A percentile compares a stretch with the other conserved stretches of the same genome.
Evolutionary conservation across 2,888 invertebrate species (phyloP).

Genomic region (Phortica okadai): DNA sequence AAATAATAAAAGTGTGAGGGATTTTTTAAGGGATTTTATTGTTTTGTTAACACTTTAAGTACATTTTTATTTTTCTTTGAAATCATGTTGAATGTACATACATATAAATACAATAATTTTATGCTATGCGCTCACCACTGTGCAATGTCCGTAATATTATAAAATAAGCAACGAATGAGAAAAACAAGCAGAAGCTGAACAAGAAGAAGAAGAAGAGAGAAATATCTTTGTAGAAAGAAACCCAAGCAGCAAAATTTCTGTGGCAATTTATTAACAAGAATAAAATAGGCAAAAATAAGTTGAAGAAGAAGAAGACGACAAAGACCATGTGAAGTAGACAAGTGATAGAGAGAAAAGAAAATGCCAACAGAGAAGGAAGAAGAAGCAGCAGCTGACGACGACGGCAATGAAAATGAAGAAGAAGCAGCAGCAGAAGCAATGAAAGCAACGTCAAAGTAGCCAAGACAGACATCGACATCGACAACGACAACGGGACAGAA

Average conservation of each 20-base stretch:
- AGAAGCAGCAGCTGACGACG: neutral
- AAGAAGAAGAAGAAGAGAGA: neutral
- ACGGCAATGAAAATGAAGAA: neutral
- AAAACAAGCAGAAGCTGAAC: neutral
- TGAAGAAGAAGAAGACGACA: neutral
- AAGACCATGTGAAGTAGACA: neutral
- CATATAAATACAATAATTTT: too few relatives aligned
- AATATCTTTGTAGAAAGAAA: neutral
- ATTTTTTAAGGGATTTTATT: too few relatives aligned
- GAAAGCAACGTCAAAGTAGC: neutral
- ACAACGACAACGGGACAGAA: neutral
- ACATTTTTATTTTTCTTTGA: too few relatives aligned
- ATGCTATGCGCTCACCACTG: too few relatives aligned
- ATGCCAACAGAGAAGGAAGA: neutral
- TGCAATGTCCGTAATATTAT: too few relatives aligned
- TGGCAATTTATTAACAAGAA: neutral
- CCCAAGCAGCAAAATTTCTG: neutral
- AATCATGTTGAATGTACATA: too few relatives aligned
- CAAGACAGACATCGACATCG: neutral
- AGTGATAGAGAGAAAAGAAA: neutral
- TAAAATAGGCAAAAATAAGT: neutral
- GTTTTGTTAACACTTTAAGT: too few relatives aligned
- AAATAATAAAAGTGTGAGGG: too few relatives aligned
- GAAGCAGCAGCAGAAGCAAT: neutral
- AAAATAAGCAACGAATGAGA: too few relatives aligned